Evolutionary conservation across 2,888 invertebrate genomes (phyloP).

Genomic region (Athrips mouffetella): DNA sequence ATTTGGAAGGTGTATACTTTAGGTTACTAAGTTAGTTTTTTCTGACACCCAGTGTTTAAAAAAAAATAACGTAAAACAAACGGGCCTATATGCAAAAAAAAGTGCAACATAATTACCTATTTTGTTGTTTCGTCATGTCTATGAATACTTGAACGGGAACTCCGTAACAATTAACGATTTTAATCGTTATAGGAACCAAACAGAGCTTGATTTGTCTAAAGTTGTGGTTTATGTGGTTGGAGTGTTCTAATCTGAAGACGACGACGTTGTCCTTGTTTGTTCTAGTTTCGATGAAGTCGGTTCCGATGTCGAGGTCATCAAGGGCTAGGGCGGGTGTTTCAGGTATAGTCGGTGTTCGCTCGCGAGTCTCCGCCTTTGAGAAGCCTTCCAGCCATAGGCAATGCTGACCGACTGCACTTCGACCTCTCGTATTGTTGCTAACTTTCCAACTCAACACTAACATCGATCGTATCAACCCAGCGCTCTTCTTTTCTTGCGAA

Average conservation of each 20-base stretch:
- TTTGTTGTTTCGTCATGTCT: constrained; percentile 76
- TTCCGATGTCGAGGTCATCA: constrained; percentile 47
- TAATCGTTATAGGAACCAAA: constrained; percentile 82
- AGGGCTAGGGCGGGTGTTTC: constrained; percentile 60
- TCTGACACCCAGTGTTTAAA: too few species aligned
- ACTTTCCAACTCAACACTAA: constrained; percentile 77
- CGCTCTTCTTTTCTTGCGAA: constrained; percentile 30
- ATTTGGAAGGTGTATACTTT: too few species aligned
- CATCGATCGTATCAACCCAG: constrained; percentile 66
- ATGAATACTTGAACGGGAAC: constrained; percentile 79
- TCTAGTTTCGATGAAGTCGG: constrained; percentile 38
- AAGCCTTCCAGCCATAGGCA: constrained; percentile 81
- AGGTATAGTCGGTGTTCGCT: constrained; percentile 39
- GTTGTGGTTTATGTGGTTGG: constrained; percentile 78
- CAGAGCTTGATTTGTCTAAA: constrained; percentile 80
- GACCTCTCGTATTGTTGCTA: constrained; percentile 73
- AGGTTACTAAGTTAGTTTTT: too few species aligned
- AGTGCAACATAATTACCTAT: constrained; percentile 66
- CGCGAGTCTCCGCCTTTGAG: constrained; percentile 72
- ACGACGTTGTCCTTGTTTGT: constrained; percentile 68
- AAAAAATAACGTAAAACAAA: too few species aligned
- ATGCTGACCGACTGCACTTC: constrained; percentile 83
- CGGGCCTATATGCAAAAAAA: neutral
- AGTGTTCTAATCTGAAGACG: constrained; percentile 79
- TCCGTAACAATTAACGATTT: constrained; percentile 82